Evolutionary conservation across 2,113 vertebrate species (phyloP).

Genomic region (Cisticola juncidis): DNA sequence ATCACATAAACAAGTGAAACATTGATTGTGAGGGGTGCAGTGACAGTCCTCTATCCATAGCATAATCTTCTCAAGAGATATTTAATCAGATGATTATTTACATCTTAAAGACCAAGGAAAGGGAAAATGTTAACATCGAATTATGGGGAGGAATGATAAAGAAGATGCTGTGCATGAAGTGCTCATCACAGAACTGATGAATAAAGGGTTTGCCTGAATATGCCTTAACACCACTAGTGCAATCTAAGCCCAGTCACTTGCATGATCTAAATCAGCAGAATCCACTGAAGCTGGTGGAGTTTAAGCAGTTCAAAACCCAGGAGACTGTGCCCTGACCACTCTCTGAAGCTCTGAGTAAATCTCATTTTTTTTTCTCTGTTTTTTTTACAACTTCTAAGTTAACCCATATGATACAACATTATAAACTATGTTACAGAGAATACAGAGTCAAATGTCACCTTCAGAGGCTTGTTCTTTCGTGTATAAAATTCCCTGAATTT

Average conservation of each 20-base stretch:
- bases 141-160: slow-evolving; percentile 66
- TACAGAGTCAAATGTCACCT: neutral
- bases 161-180: slow-evolving; percentile 16
- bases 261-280: slow-evolving; percentile 43
- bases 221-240: slow-evolving; percentile 29
- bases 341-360: neutral
- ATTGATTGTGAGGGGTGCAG: slow-evolving; percentile 67
- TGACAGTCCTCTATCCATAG: slow-evolving; percentile 68
- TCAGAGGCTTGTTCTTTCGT: neutral
- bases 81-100: slow-evolving; percentile 75
- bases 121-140: slow-evolving; percentile 57
- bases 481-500: neutral
- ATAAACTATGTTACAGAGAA: neutral
- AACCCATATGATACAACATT: neutral
- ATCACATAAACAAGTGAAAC: slow-evolving; percentile 72
- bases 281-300: neutral
- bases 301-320: neutral
- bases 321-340: neutral
- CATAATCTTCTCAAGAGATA: slow-evolving; percentile 72
- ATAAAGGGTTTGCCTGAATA: slow-evolving; percentile 58
- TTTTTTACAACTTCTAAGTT: neutral
- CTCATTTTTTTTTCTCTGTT: neutral
- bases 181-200: slow-evolving; percentile 63
- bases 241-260: slow-evolving; percentile 8
- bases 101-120: slow-evolving; percentile 70